Evolutionary conservation across 2,113 vertebrate genomes (phyloP).

Genomic region (Oryzias javanicus): DNA sequence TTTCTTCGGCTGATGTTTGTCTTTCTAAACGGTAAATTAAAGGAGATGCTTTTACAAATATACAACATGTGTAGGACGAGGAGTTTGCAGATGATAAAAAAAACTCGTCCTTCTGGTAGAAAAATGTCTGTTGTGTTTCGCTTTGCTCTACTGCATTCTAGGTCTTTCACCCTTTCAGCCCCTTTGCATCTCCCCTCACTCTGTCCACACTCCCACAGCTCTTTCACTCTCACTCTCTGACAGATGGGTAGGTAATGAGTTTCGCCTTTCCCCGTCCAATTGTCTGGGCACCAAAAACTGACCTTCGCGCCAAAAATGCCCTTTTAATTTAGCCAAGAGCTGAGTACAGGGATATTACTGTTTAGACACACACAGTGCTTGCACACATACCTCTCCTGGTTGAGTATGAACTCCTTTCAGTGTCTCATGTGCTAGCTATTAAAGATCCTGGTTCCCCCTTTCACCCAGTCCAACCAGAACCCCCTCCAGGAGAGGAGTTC

Average conservation of each 20-base stretch:
- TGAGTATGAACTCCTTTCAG: slow-evolving; percentile 64
- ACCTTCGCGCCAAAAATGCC: slow-evolving; percentile 74
- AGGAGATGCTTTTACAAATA: slow-evolving; percentile 36
- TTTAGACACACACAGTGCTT: slow-evolving; percentile 42
- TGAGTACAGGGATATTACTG: slow-evolving; percentile 76
- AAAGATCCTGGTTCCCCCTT: slow-evolving; percentile 64
- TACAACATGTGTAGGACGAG: slow-evolving; percentile 45
- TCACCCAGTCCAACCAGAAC: slow-evolving; percentile 49
- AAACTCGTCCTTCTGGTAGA: slow-evolving; percentile 30
- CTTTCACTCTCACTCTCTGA: slow-evolving; percentile 70
- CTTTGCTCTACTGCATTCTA: slow-evolving; percentile 44
- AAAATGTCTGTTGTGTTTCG: slow-evolving; percentile 39
- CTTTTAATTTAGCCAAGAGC: slow-evolving; percentile 78
- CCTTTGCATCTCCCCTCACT: slow-evolving; percentile 42
- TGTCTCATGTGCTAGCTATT: slow-evolving; percentile 77
- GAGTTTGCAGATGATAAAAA: slow-evolving; percentile 36
- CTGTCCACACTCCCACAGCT: slow-evolving; percentile 67
- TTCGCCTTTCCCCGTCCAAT: slow-evolving; percentile 74
- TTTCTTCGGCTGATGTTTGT: slow-evolving; percentile 42
- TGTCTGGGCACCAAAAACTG: slow-evolving; percentile 73
- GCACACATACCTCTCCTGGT: slow-evolving; percentile 62
- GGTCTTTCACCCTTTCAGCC: slow-evolving; percentile 48
- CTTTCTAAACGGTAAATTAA: slow-evolving; percentile 46
- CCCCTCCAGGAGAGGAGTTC: slow-evolving; percentile 60
- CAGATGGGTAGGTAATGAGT: slow-evolving; percentile 79